Base-by-base conservation (phyloP, 2,888 invertebrate species). In the Brachylomia viminalis region DNA sequence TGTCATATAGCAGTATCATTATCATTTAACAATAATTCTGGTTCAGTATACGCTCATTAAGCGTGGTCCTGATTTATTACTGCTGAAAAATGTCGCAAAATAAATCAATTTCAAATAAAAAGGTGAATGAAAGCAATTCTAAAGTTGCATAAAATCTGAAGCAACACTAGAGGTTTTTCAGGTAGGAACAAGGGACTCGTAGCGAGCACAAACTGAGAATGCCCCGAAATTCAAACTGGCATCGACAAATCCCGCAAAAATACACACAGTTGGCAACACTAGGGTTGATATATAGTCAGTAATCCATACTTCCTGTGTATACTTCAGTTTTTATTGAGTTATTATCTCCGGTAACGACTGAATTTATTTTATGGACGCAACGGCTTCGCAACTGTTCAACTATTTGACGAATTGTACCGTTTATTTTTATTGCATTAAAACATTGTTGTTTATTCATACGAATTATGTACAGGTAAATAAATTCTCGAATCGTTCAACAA, bases 251-350 rank as follows among this genome's bases (percentile, higher is more conserved):
- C 58, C 69, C n/a, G 27, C n/a, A 47, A 74, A 71, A 74, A 75
- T 52, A 64, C 59, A 68, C 69, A 67, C 59, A 66, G 69, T 77
- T 82, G 86, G 77, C 59, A 66, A 66, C 71, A 71, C 78, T 64
- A 77, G 38, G 52, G 56, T 61, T 83, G 86, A 86, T 80, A 79
- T 77, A 86, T 72, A 58, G 74, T 71, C 74, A n/a, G 74, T 76
- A 87, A 83, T 83, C 79, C 86, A 62, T 77, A 83, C 66, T 77
- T 82, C 86, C 81, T 67, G 68, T 74, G 78, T 70, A 47, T 72
- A 87, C 75, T 73, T 74, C 86, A 80, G 75, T 84, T 87, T 86
- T 84, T 86, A 90, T 89, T 88, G 90, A 90, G 90, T 91, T 90
- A 90, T 90, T 90, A 88, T 84, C 75, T 79, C 83, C 75, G 72